Percentiles rank a stretch among this genome's conserved stretches.
Conservation (phyloP, 2,888 invertebrate genomes). For the Schizotus pectinicornis region DNA sequence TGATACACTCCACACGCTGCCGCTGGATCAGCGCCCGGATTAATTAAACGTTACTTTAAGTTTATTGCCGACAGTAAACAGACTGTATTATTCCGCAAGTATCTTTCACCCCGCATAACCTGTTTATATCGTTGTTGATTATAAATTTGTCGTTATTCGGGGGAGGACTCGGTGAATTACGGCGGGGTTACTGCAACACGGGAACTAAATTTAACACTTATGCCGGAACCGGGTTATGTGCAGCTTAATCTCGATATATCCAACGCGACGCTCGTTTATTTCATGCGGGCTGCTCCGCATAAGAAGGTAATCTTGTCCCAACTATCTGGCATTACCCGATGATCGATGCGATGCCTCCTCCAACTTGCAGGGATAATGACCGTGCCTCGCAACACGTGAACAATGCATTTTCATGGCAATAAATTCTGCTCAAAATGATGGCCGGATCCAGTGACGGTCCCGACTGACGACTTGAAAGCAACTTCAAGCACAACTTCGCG, state of each 20-base stretch:
- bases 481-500: constrained; percentile 1
- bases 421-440: too few relatives aligned
- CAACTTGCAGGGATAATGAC: too few relatives aligned
- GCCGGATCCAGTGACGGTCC: too few relatives aligned
- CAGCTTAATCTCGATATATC: constrained; percentile 28
- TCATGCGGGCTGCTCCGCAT: too few relatives aligned
- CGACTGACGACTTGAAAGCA: too few relatives aligned
- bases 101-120: constrained; percentile 39
- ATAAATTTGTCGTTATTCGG: constrained; percentile 42
- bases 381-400: too few relatives aligned
- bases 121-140: constrained; percentile 42
- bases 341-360: too few relatives aligned
- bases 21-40: constrained; percentile 34
- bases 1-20: constrained; percentile 26
- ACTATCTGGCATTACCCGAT: too few relatives aligned
- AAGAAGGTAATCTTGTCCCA: too few relatives aligned
- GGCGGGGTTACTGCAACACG: constrained; percentile 23
- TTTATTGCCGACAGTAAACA: constrained; percentile 35
- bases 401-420: too few relatives aligned
- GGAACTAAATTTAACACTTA: constrained; percentile 40
- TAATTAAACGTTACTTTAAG: constrained; percentile 28
- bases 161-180: constrained; percentile 37
- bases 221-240: constrained; percentile 22
- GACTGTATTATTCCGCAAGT: constrained; percentile 36
- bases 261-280: neutral